Conservation (phyloP, 2,888 invertebrate genomes). For the Noctua fimbriata region DNA sequence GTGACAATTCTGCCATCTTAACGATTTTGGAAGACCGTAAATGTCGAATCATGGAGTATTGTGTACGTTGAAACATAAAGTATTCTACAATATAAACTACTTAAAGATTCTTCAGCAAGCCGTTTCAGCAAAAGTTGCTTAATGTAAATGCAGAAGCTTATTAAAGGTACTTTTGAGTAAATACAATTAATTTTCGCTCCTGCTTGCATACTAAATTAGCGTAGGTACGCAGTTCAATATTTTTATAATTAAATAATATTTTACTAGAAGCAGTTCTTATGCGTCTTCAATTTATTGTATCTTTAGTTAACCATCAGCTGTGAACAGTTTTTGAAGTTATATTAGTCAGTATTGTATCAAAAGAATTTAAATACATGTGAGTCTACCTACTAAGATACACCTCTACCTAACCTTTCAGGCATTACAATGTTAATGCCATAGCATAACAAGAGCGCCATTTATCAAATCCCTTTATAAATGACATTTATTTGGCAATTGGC, state of each 20-base stretch:
- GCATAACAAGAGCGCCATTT: not conserved
- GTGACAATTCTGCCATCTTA: not conserved
- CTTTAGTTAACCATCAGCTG: too few relatives aligned
- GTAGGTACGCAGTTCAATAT: not conserved
- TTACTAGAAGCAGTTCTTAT: not conserved
- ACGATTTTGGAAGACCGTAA: not conserved
- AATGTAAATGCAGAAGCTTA: not conserved
- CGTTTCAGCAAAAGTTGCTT: not conserved
- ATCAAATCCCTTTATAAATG: not conserved
- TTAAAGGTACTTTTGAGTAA: not conserved
- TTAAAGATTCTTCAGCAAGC: not conserved
- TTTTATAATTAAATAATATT: not conserved
- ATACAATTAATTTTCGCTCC: not conserved
- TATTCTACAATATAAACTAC: too few relatives aligned
- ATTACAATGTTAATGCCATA: not conserved
- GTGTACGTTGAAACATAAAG: not conserved
- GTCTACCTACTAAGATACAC: not conserved
- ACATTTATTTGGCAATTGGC: too few relatives aligned
- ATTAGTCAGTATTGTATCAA: not conserved
- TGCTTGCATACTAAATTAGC: not conserved
- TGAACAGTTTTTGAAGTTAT: not conserved
- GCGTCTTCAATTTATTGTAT: not conserved
- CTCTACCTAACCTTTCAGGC: not conserved
- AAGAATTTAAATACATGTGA: not conserved
- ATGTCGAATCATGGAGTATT: not conserved